A percentile compares a stretch with the other conserved stretches of the same genome.
phyloP scores from a whole-genome alignment of 92 coral and sea anemone genomes.

The Pocillopora meandrina region DNA sequence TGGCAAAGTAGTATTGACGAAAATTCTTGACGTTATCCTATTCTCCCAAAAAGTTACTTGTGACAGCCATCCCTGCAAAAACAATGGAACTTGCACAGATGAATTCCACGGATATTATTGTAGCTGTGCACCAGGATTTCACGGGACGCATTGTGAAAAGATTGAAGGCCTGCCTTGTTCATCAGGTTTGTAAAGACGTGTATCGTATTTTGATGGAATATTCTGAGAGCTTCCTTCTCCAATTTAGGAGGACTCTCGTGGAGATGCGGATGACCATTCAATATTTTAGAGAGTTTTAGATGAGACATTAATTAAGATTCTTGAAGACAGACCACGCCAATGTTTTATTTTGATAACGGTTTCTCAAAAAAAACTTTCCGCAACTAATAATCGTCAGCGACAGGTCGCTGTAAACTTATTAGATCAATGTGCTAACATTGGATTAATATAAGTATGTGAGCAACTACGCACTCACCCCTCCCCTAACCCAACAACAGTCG shows the following conservation, averaged over 20 bases:
- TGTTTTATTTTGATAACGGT: too few relatives aligned
- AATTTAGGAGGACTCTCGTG: too few relatives aligned
- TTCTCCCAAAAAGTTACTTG: neutral
- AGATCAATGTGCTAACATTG: too few relatives aligned
- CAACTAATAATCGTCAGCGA: too few relatives aligned
- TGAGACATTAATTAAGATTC: neutral
- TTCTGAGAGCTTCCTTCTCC: neutral
- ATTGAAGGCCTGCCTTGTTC: neutral
- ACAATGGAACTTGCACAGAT: neutral
- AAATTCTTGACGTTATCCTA: neutral
- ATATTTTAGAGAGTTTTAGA: too few relatives aligned
- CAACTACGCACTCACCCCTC: too few relatives aligned
- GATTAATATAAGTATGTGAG: too few relatives aligned
- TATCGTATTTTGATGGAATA: neutral
- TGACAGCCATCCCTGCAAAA: neutral
- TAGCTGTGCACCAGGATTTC: conserved; percentile 3
- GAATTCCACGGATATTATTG: neutral
- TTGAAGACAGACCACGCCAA: neutral
- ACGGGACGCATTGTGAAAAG: conserved; percentile 1
- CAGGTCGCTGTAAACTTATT: too few relatives aligned
- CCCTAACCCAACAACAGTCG: too few relatives aligned
- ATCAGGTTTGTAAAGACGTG: neutral
- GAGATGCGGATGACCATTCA: too few relatives aligned
- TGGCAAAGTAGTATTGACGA: too few relatives aligned
- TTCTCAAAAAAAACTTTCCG: too few relatives aligned